phyloP scores from a whole-genome alignment of 1,140 invertebrate species.

The Helicoverpa armigera region DNA sequence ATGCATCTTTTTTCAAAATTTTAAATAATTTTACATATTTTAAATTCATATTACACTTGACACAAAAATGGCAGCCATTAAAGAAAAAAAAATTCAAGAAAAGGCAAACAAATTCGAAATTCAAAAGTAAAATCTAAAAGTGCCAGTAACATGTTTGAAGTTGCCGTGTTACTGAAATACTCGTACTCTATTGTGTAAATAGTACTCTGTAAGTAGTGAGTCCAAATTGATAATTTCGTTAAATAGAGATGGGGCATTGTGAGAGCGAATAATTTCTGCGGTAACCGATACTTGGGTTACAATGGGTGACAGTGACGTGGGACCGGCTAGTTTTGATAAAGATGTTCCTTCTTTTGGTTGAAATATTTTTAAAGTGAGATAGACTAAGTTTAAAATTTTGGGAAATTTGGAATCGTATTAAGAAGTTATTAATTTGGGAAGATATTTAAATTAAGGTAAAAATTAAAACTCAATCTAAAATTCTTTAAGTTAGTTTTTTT shows the following conservation, averaged over 20 bases:
- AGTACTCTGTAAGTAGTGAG: conserved; percentile 5
- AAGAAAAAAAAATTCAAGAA: background rate
- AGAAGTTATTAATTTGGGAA: background rate
- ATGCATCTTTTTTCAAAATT: background rate
- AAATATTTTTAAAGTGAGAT: background rate
- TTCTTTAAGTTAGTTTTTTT: too few relatives aligned
- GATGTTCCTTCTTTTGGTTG: background rate
- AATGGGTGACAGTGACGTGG: conserved; percentile 75
- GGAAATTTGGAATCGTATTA: background rate
- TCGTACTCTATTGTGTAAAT: conserved; percentile 45
- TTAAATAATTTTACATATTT: background rate
- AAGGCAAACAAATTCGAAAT: background rate
- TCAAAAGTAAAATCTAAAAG: background rate
- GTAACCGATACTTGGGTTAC: conserved; percentile 78
- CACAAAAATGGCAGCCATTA: background rate
- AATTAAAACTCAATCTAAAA: too few relatives aligned
- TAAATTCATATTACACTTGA: background rate
- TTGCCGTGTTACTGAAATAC: conserved; percentile 25
- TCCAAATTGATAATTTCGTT: conserved; percentile 80
- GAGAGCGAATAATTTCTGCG: conserved; percentile 77
- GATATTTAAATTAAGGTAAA: background rate
- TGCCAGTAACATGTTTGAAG: conserved; percentile 14
- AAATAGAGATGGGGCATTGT: conserved; percentile 78
- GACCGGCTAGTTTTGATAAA: conserved; percentile 55
- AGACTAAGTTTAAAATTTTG: background rate